phyloP scores from a whole-genome alignment of 2,113 vertebrate genomes.

The Protobothrops flavoviridis region DNA sequence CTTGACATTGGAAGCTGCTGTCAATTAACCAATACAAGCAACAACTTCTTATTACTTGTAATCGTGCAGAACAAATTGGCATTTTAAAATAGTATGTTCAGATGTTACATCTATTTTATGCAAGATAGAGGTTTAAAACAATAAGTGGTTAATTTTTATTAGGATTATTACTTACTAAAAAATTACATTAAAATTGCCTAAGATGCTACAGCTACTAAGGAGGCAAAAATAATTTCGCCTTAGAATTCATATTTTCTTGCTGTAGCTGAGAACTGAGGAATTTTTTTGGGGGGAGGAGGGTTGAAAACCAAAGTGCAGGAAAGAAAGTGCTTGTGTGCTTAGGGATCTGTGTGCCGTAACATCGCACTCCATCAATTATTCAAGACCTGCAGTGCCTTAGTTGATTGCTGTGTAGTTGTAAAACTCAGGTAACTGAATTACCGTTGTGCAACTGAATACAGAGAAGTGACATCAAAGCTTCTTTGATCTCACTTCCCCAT shows the following conservation, averaged over 20 bases:
- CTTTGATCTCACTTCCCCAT: constrained; percentile 6
- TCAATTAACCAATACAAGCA: neutral
- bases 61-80: neutral
- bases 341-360: neutral
- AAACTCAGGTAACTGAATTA: constrained; percentile 7
- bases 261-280: neutral
- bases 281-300: neutral
- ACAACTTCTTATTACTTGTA: neutral
- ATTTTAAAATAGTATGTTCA: neutral
- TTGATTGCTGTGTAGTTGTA: neutral
- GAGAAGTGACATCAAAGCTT: constrained; percentile 6
- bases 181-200: neutral
- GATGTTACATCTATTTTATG: neutral
- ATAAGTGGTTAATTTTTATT: neutral
- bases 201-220: neutral
- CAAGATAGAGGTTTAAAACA: neutral
- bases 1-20: neutral
- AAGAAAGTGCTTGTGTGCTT: neutral
- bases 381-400: neutral
- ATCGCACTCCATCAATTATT: neutral
- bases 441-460: neutral
- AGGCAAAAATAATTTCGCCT: neutral
- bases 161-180: neutral
- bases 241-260: neutral
- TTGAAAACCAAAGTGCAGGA: neutral